Percentiles rank a stretch among this genome's conserved stretches.
phyloP scores from a whole-genome alignment of 2,113 vertebrate genomes.

The Asarcornis scutulata region DNA sequence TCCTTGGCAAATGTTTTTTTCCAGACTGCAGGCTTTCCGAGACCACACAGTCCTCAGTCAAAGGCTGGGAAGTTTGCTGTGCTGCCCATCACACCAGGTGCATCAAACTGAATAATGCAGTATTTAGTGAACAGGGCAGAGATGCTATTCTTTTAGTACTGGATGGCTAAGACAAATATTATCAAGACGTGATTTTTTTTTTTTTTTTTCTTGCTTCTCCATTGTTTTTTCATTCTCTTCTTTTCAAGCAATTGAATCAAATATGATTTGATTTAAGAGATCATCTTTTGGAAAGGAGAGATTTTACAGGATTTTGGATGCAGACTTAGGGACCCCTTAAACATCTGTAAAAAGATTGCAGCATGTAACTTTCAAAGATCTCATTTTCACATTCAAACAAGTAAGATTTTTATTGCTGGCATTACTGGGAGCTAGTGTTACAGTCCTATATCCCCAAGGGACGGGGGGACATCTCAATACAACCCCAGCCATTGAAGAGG shows the following conservation, averaged over 20 bases:
- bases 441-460: not conserved
- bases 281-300: not conserved
- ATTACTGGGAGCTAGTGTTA: not conserved
- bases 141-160: not conserved
- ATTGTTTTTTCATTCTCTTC: not conserved
- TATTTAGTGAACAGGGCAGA: not conserved
- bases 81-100: rapidly evolving
- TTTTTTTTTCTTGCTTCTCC: not conserved
- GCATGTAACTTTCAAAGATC: not conserved
- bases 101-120: not conserved
- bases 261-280: not conserved
- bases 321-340: not conserved
- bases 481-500: rapidly evolving
- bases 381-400: not conserved
- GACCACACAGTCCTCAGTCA: not conserved
- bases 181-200: no score
- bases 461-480: not conserved
- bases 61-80: not conserved
- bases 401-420: not conserved
- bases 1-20: not conserved
- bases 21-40: not conserved
- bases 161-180: not conserved
- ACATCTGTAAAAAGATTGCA: not conserved
- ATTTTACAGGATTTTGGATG: not conserved
- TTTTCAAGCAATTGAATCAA: not conserved